phyloP scores from a whole-genome alignment of 2,888 invertebrate species.

The Idaea biselata region DNA sequence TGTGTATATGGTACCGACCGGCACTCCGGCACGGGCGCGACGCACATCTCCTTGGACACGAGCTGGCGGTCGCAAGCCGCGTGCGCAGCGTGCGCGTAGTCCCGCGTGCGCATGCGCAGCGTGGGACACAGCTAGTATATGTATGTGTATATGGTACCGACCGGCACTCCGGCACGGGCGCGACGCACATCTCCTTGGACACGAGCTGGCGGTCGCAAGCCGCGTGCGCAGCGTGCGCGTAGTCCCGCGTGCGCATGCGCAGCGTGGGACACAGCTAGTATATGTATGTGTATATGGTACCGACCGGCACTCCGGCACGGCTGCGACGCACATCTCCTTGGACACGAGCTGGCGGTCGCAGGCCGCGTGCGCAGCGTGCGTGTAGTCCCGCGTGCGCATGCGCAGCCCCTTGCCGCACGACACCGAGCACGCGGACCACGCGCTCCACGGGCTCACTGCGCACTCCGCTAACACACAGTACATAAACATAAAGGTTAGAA shows the following conservation, averaged over 20 bases:
- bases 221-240: constrained; percentile 86
- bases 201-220: constrained; percentile 87
- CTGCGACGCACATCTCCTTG: constrained; percentile 95
- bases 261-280: constrained; percentile 51
- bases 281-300: constrained; percentile 37
- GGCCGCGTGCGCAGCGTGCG: constrained; percentile 85
- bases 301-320: constrained; percentile 87
- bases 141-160: constrained; percentile 57
- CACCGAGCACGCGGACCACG: constrained; percentile 80
- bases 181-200: constrained; percentile 95
- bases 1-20: too few species aligned
- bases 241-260: constrained; percentile 87
- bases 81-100: too few species aligned
- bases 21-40: too few species aligned
- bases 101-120: too few species aligned
- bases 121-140: too few species aligned
- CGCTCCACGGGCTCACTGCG: constrained; percentile 85
- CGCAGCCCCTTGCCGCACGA: constrained; percentile 92
- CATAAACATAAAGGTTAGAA: not conserved
- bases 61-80: too few species aligned
- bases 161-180: constrained; percentile 87
- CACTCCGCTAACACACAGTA: constrained; percentile 85
- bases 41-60: too few species aligned
- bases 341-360: constrained; percentile 88
- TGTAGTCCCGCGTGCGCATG: constrained; percentile 87